Evolutionary conservation across 2,888 invertebrate genomes (phyloP), one percentile per base, ranked within the genome.

Genomic region (Meganola albula): DNA sequence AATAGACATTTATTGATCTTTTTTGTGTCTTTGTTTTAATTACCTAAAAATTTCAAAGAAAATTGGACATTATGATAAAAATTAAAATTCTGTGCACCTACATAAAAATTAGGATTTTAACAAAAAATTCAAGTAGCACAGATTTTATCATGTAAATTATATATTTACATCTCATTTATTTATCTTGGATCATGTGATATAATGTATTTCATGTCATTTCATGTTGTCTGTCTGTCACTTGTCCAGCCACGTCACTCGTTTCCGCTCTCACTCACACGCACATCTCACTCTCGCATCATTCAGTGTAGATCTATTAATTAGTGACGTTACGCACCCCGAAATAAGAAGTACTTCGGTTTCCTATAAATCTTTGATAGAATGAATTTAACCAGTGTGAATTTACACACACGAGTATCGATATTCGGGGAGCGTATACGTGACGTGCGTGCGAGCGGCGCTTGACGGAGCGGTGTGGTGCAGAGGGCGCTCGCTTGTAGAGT

Each of bases 261-360:
- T 83, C 79, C 79, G 76, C 79, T 83, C 78, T 74, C 83, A 76
- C 77, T 79, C 75, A 74, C 80, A 69, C 78, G 79, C 84, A 80
- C 75, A 75, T 78, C 71, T 80, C 83, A 80, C 79, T 77, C 71
- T 76, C 74, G 76, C 76, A 75, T 78, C 83, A 83, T 82, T 63
- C 63, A 51, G 68, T 63, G 61, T 77, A 71, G 66, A 64, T 66
- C 61, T 62, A 63, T 37, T 32, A 41, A 47, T 51, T 48, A 49
- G 61, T 49, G 58, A 62, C 63, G 38, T 48, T 51, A 61, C 51
- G 63, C 66, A 63, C 71, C 54, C 35, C 10, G 7, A 24, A 13
- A 5, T n/a, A 5, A 12, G 12, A 24, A 12, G n/a, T 24, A n/a
- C 11, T 12, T 9, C 2, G 10, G 6, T 21, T 28, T 12, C 16